A percentile compares a stretch with the other conserved stretches of the same genome.
Evolutionary conservation across 2,888 invertebrate genomes (phyloP).

Genomic region (Trissoscelio sp.): DNA sequence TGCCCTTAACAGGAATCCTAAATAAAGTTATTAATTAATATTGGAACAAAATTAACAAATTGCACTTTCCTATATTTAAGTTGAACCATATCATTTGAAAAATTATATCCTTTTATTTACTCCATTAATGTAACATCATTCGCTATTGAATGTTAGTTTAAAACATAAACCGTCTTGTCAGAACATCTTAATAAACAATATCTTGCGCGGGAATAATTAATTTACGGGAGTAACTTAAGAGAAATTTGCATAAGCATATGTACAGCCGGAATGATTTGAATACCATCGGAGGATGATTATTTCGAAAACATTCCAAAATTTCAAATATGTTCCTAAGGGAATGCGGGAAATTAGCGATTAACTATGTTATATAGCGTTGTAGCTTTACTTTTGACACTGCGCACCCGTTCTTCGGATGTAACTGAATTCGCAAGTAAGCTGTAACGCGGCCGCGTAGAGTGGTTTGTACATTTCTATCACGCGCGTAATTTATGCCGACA

Average conservation of each 20-base stretch:
- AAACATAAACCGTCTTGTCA: constrained; percentile 11
- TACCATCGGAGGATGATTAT: constrained; percentile 44
- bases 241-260: constrained; percentile 28
- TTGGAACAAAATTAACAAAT: too few relatives aligned
- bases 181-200: constrained; percentile 30
- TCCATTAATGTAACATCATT: neutral
- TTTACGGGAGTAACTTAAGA: constrained; percentile 31
- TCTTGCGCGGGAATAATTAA: constrained; percentile 36
- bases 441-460: constrained; percentile 21
- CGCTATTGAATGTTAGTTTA: constrained; percentile 1
- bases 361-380: constrained; percentile 31
- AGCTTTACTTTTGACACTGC: constrained; percentile 46
- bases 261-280: constrained; percentile 44
- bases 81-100: too few relatives aligned
- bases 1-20: too few relatives aligned
- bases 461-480: constrained; percentile 41
- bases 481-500: constrained; percentile 25
- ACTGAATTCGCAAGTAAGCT: constrained; percentile 40
- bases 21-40: too few relatives aligned
- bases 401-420: constrained; percentile 15
- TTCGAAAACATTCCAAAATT: constrained; percentile 49
- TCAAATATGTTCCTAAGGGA: constrained; percentile 47
- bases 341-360: constrained; percentile 48
- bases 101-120: neutral
- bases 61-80: too few relatives aligned